Percentiles rank a stretch among this genome's conserved stretches.
These are phyloP conservation scores for Philypnodon macrostomus DNA, from an alignment of 2,797 vertebrate species.

Conservation along the genomic window DNA sequence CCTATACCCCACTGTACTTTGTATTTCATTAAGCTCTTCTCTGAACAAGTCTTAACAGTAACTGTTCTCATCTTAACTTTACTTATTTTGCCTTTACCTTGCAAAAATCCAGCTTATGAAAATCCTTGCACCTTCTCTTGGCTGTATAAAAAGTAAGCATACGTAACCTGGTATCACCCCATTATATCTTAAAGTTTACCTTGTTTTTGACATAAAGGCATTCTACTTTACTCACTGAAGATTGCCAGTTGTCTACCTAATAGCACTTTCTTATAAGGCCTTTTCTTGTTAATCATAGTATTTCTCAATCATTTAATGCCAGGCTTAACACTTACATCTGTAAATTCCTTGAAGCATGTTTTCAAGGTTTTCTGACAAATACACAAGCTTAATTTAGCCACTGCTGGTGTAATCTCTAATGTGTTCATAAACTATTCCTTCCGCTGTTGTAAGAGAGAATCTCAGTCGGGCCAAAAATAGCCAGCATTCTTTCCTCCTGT, in stretches of 20 bases:
- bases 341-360: constrained; percentile 27
- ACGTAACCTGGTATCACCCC: too few relatives aligned
- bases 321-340: neutral
- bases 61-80: constrained; percentile 3
- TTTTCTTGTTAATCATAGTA: neutral
- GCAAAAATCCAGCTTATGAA: constrained; percentile 4
- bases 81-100: neutral
- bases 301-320: neutral
- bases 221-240: too few relatives aligned
- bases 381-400: constrained; percentile 44
- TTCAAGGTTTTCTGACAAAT: constrained; percentile 22
- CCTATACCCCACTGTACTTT: constrained; percentile 18
- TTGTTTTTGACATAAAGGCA: neutral
- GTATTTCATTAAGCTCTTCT: constrained; percentile 38
- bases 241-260: neutral
- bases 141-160: neutral
- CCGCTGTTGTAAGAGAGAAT: constrained; percentile 61
- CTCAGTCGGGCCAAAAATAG: constrained; percentile 75
- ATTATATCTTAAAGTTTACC: too few relatives aligned
- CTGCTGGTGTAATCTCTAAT: constrained; percentile 47
- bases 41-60: constrained; percentile 24
- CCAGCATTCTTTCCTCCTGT: constrained; percentile 74
- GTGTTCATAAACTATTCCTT: constrained; percentile 69
- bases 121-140: neutral
- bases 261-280: neutral